Evolutionary conservation across 2,113 vertebrate genomes (phyloP).

Genomic region (Cheilinus undulatus): DNA sequence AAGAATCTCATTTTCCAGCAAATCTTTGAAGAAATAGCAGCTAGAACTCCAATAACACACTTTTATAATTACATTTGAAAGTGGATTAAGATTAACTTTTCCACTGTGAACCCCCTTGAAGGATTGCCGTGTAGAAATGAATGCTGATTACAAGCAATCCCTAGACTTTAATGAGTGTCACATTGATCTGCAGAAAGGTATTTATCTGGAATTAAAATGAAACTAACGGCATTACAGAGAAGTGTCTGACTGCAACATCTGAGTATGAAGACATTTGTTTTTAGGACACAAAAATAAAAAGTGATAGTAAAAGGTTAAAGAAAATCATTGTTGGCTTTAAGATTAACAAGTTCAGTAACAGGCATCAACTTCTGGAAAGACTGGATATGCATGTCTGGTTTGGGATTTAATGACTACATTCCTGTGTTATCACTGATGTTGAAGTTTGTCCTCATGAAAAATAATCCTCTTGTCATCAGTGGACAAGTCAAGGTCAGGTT

Average conservation of each 20-base stretch:
- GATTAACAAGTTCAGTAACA: too few species aligned
- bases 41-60: conserved; percentile 29
- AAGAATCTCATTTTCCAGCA: conserved; percentile 5
- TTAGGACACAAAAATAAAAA: background rate
- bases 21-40: conserved; percentile 6
- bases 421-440: background rate
- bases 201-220: conserved; percentile 8
- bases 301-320: background rate
- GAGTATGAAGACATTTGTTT: conserved; percentile 2
- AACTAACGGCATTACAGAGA: background rate
- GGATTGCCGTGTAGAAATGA: conserved; percentile 9
- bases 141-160: conserved; percentile 8
- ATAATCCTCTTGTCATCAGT: conserved; percentile 16
- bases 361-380: too few species aligned
- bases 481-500: background rate
- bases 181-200: conserved; percentile 30
- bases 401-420: background rate
- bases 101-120: background rate
- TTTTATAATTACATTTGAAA: conserved; percentile 32
- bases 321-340: background rate
- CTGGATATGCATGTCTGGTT: background rate
- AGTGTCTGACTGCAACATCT: background rate
- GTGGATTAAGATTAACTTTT: conserved; percentile 25
- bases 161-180: conserved; percentile 15
- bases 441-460: conserved; percentile 3